These are phyloP conservation scores for Xylocampa areola DNA, from an alignment of 2,888 invertebrate species.

Conservation along the genomic window DNA sequence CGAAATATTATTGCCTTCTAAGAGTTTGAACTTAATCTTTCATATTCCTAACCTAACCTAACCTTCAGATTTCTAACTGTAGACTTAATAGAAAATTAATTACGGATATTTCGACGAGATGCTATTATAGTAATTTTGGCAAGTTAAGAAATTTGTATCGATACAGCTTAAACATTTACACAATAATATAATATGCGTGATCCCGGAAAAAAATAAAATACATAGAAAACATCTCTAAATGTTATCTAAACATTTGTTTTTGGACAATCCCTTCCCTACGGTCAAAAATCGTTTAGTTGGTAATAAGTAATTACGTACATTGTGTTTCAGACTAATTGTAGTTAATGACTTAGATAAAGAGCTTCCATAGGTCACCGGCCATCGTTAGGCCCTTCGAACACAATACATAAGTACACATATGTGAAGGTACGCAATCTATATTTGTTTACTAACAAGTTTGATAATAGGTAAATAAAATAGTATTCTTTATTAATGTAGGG, in stretches of 20 bases:
- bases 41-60: no score
- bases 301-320: slow-evolving; percentile 25
- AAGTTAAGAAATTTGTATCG: no score
- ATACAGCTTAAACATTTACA: not conserved
- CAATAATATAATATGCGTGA: no score
- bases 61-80: no score
- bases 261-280: not conserved
- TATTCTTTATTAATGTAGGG: slow-evolving; percentile 1
- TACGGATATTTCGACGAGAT: no score
- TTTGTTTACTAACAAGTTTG: slow-evolving; percentile 23
- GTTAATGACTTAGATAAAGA: slow-evolving; percentile 55
- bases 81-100: no score
- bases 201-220: no score
- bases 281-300: no score
- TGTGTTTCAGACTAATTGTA: slow-evolving; percentile 41
- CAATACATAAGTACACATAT: slow-evolving; percentile 28
- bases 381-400: slow-evolving; percentile 8
- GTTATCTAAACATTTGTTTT: not conserved
- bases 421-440: slow-evolving; percentile 23
- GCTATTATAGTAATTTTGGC: no score
- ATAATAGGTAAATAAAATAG: not conserved
- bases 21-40: no score
- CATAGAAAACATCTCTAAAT: slow-evolving; percentile 6
- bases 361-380: slow-evolving; percentile 42
- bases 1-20: no score